Evolutionary conservation across 2,888 invertebrate genomes (phyloP), one percentile per base, ranked within the genome.

Genomic region (Junonia oenone): DNA sequence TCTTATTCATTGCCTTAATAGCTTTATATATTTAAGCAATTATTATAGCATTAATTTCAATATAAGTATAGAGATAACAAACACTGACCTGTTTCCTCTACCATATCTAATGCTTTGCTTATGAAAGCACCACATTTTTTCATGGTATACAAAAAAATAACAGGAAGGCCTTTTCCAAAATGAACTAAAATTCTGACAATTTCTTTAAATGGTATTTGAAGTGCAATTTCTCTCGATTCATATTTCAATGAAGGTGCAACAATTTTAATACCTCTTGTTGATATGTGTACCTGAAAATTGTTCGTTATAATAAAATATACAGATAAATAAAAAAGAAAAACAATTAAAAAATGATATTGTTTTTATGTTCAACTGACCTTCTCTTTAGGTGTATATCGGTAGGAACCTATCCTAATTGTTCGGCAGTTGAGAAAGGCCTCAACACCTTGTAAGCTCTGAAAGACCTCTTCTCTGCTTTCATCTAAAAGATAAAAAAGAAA

Each of bases 381-480:
- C 75, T 95, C 94, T 58, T 91, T 91, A 22, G 96, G 94, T 63
- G 93, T 91, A 72, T 94, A 95, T 85, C 95, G 94, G 76, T 96
- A 95, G 13, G 96, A 95, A 35, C 98, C 97, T 75, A 98, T 94
- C 63, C 97, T 91, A 54, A 97, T 93, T 15, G 95, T 94, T 64
- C 95, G 92, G 78, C 97, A 97, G 14, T 88, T 81, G 9, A 96
- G 72, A 45, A 91, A 81, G n/a, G 92, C 92, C 51, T 89, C 89
- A 47, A 91, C 72, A 45, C 89, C 86, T 63, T 91, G 81, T 63
- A 77, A 78, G 54, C 75, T 77, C 59, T 91, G 91, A 33, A 80
- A 75, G 14, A 91, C 71, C 66, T 91, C 91, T 67, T 91, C 91
- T 71, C 92, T 83, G 62, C 91, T 91, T 51, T 83, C 84, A 76